Evolutionary conservation across 2,113 vertebrate species (phyloP).

Genomic region (Phocoena phocoena): DNA sequence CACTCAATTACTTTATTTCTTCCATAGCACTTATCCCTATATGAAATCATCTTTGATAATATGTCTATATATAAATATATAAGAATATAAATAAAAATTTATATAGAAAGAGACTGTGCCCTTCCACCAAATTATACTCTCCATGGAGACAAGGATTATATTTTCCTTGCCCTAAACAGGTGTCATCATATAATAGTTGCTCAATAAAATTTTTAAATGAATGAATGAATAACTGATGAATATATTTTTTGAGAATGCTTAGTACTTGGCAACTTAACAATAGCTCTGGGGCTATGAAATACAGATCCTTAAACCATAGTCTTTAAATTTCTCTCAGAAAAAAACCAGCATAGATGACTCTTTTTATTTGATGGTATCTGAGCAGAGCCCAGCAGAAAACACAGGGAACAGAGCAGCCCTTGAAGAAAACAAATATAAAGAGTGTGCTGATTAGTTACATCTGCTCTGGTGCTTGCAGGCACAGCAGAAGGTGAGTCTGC

Average conservation of each 20-base stretch:
- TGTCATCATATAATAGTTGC: background rate
- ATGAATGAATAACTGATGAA: background rate
- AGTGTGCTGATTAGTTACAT: constrained; percentile 51
- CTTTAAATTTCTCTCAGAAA: constrained; percentile 27
- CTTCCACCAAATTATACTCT: background rate
- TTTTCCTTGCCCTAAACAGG: background rate
- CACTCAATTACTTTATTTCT: background rate
- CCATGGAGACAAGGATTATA: background rate
- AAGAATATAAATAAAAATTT: background rate
- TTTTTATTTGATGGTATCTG: background rate
- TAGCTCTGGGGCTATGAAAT: background rate
- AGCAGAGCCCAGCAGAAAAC: background rate
- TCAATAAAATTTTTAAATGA: background rate
- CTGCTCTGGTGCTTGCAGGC: background rate
- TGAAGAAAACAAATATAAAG: constrained; percentile 25
- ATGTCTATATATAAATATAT: background rate
- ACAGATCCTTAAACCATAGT: background rate
- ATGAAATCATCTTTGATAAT: background rate
- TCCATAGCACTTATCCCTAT: background rate
- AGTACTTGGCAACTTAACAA: background rate
- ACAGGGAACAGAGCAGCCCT: background rate
- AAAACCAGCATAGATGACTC: background rate
- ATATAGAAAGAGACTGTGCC: background rate
- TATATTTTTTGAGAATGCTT: background rate
- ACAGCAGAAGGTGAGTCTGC: constrained; percentile 29